Conservation (phyloP, 2,113 vertebrate genomes). For the Pagrus major region DNA sequence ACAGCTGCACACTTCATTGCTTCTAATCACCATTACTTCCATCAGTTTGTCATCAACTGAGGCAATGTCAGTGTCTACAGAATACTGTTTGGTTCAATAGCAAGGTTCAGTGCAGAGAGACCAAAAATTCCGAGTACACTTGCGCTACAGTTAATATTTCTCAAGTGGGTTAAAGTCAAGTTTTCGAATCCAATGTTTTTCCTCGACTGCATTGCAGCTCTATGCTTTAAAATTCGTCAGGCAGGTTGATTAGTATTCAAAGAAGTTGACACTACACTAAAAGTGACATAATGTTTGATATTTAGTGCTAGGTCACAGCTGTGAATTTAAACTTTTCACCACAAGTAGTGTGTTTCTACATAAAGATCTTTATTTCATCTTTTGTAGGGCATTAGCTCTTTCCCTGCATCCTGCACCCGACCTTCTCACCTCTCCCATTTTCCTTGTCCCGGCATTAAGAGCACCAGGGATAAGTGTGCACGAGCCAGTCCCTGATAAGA, state of each 20-base stretch:
- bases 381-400: background rate
- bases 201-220: background rate
- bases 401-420: background rate
- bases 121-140: background rate
- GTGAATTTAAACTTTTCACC: too few relatives aligned
- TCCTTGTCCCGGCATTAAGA: background rate
- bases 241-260: background rate
- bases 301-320: too few relatives aligned
- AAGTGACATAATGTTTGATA: too few relatives aligned
- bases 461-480: background rate
- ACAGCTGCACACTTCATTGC: background rate
- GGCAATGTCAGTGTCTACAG: background rate
- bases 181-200: background rate
- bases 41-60: background rate
- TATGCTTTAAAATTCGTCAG: too few relatives aligned
- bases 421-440: background rate
- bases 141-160: background rate
- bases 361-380: background rate
- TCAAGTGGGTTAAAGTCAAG: background rate
- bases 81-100: background rate
- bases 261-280: background rate
- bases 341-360: background rate
- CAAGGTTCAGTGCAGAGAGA: background rate
- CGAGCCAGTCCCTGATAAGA: background rate
- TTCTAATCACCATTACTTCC: background rate